Evolutionary conservation across 1,140 invertebrate species (phyloP).

Genomic region (Cotesia glomerata): DNA sequence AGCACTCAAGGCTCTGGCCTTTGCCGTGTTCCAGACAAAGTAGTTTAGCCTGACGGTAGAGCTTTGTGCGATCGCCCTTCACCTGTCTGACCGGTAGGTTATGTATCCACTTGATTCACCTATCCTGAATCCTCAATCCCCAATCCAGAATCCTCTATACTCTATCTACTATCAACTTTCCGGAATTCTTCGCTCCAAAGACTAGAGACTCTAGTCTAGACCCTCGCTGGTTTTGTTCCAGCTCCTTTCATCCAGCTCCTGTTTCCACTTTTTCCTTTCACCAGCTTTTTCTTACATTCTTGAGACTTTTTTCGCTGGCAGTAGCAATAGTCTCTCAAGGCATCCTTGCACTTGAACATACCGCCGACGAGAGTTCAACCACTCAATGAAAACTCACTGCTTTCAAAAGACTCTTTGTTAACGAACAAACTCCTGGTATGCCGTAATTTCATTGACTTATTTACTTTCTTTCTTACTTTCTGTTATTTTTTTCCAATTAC

Average conservation of each 20-base stretch:
- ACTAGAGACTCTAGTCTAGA: not conserved
- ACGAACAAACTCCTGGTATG: not conserved
- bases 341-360: conserved; percentile 20
- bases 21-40: conserved; percentile 42
- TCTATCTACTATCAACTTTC: not conserved
- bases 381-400: conserved; percentile 13
- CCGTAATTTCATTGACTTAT: not conserved
- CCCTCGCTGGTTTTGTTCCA: not conserved
- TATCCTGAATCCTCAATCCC: not conserved
- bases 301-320: not conserved
- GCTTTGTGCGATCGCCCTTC: conserved; percentile 43
- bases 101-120: conserved; percentile 35
- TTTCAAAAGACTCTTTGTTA: conserved; percentile 11
- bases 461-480: too few relatives aligned
- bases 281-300: not conserved
- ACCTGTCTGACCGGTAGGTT: conserved; percentile 49
- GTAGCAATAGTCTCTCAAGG: not conserved
- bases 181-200: not conserved
- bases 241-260: not conserved
- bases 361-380: conserved; percentile 11
- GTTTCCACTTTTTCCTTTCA: not conserved
- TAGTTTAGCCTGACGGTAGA: conserved; percentile 52
- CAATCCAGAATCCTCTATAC: not conserved
- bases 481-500: too few relatives aligned
- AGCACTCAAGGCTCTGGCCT: conserved; percentile 47